These are phyloP conservation scores for Scarus forsteni DNA, from an alignment of 2,797 vertebrate species.

Conservation along the genomic window DNA sequence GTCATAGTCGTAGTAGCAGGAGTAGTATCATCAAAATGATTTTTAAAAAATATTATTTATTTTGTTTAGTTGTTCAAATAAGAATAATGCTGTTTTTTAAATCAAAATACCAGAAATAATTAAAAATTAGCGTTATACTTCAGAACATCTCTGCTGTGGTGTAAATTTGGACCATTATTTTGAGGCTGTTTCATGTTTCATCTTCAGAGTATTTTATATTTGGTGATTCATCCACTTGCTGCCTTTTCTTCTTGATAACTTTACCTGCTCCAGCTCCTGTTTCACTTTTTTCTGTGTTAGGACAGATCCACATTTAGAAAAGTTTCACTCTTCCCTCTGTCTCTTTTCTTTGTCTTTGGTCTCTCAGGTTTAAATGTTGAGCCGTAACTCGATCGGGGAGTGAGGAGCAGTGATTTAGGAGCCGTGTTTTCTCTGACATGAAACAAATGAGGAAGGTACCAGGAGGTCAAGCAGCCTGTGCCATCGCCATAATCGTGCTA, in stretches of 20 bases:
- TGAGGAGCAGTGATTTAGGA: conserved; percentile 83
- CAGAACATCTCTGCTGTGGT: no score
- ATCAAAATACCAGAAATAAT: no score
- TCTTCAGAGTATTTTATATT: background rate
- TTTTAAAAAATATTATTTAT: no score
- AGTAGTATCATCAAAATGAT: no score
- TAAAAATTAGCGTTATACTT: background rate
- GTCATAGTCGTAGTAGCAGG: no score
- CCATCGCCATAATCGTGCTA: conserved; percentile 80
- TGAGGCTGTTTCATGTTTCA: no score
- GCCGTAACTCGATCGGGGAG: conserved; percentile 37
- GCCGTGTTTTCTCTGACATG: conserved; percentile 76
- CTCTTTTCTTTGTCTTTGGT: conserved; percentile 47
- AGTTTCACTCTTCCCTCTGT: conserved; percentile 32
- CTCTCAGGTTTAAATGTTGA: conserved; percentile 39
- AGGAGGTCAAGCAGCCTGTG: conserved; percentile 81
- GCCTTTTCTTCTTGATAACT: background rate
- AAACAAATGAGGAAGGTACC: conserved; percentile 85
- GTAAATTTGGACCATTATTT: no score
- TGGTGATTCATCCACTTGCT: no score
- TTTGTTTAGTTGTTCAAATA: no score
- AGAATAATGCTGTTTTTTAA: no score
- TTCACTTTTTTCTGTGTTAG: background rate
- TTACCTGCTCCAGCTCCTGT: background rate
- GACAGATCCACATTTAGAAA: conserved; percentile 13